Evolutionary conservation across 2,888 invertebrate species (phyloP).

Genomic region (Neocrepidodera transversa): DNA sequence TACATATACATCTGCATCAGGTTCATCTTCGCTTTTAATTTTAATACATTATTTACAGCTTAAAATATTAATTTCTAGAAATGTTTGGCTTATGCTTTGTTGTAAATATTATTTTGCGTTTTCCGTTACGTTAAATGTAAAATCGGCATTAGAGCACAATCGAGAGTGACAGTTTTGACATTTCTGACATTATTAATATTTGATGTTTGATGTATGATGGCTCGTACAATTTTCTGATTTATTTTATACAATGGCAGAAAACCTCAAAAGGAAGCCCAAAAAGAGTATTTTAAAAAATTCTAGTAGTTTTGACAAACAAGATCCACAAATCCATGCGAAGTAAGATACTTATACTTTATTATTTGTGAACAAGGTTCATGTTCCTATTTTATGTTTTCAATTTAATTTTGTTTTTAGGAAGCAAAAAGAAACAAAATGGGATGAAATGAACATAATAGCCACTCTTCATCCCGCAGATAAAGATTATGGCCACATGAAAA

Average conservation of each 20-base stretch:
- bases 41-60: too few relatives aligned
- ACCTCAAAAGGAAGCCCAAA: conserved; percentile 81
- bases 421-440: conserved; percentile 80
- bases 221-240: conserved; percentile 12
- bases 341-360: conserved; percentile 39
- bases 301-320: conserved; percentile 83
- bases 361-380: neutral
- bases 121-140: too few relatives aligned
- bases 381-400: neutral
- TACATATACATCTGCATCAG: too few relatives aligned
- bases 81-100: too few relatives aligned
- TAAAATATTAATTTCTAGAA: too few relatives aligned
- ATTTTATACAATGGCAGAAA: conserved; percentile 69
- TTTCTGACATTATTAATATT: conserved; percentile 1
- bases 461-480: conserved; percentile 98
- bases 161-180: conserved; percentile 22
- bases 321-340: conserved; percentile 49
- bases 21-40: too few relatives aligned
- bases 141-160: too few relatives aligned
- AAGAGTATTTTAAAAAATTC: conserved; percentile 94
- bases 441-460: conserved; percentile 98
- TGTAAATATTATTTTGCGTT: too few relatives aligned
- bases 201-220: conserved; percentile 12
- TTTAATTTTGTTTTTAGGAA: conserved; percentile 45
- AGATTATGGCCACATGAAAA: conserved; percentile 99